Base-by-base conservation (phyloP, 2,113 vertebrate species). In the Burhinus oedicnemus region DNA sequence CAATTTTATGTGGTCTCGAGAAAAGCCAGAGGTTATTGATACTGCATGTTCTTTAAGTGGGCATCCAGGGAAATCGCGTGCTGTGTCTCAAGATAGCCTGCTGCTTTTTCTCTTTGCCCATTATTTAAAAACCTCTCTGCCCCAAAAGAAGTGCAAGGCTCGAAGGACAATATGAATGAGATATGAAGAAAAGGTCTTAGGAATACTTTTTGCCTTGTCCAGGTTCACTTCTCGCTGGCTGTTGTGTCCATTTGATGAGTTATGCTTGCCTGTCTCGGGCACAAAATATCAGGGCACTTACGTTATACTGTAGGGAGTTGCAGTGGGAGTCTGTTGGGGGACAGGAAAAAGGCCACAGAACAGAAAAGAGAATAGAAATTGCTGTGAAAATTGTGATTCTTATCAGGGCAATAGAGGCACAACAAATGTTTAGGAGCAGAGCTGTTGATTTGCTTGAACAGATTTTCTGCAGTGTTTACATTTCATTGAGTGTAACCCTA, bases 21-120 rank as follows among this genome's bases (percentile, higher is more conserved):
- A 64, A 79, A 49, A 72, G 36, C 22, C 61, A 60, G 51, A 65
- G 19, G 5, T 58, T 14, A n/a, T 60, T 71, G 60, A 44, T 91
- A 1, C 51, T 75, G 5, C 0, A 0, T 32, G 32, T 38, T 89
- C 22, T 52, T 49, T 40, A 38, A 38, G 19, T 15, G 45, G 16
- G 15, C 15, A 29, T 74, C 52, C 21, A 23, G 71, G 65, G 51
- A 51, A 45, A 20, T 34, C 6, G 3, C 2, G 1, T 38, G 7
- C 62, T 40, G 11, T 30, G 29, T 54, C 60, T 75, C 32, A n/a
- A 34, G 38, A 15, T 1, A 64, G 38, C n/a, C 47, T 1, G 1
- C 14, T 70, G 61, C 52, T 65, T 68, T 89, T 42, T 22, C n/a
- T 45, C 38, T 55, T 83, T 92, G n/a, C 18, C 44, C 6, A 5